A percentile compares a stretch with the other conserved stretches of the same genome.
Evolutionary conservation across 2,113 vertebrate species (phyloP).

Genomic region (Pterocles gutturalis): DNA sequence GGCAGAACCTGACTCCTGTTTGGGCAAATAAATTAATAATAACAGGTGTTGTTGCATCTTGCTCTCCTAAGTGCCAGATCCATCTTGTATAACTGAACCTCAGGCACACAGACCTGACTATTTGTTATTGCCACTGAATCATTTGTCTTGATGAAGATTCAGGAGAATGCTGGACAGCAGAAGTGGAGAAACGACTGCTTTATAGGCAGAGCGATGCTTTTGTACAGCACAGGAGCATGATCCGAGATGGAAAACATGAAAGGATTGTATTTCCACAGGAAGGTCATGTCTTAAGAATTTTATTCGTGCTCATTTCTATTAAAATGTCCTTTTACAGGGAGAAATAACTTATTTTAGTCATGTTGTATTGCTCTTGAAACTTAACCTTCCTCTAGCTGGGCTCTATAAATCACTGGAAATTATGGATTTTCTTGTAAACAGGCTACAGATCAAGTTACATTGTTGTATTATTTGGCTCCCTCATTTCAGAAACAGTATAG

Average conservation of each 20-base stretch:
- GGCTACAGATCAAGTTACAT: background rate
- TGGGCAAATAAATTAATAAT: background rate
- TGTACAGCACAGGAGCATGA: background rate
- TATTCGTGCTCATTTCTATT: background rate
- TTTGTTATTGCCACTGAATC: background rate
- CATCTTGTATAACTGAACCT: background rate
- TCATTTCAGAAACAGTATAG: background rate
- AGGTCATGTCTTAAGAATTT: background rate
- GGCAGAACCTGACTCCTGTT: background rate
- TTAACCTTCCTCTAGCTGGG: constrained; percentile 4
- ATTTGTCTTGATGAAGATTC: background rate
- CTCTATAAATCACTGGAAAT: constrained; percentile 9
- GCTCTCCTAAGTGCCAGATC: background rate
- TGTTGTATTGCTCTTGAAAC: constrained; percentile 9
- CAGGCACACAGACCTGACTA: background rate
- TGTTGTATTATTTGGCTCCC: background rate
- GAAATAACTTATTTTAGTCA: background rate
- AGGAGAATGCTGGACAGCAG: background rate
- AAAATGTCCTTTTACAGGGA: constrained; percentile 10
- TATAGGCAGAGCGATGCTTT: background rate
- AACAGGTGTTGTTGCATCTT: background rate
- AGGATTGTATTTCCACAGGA: constrained; percentile 16
- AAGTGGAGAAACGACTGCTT: background rate
- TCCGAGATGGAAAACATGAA: constrained; percentile 5
- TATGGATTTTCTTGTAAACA: constrained; percentile 10